Evolutionary conservation across 2,888 invertebrate genomes (phyloP).

Genomic region (Parasteatoda lunata): DNA sequence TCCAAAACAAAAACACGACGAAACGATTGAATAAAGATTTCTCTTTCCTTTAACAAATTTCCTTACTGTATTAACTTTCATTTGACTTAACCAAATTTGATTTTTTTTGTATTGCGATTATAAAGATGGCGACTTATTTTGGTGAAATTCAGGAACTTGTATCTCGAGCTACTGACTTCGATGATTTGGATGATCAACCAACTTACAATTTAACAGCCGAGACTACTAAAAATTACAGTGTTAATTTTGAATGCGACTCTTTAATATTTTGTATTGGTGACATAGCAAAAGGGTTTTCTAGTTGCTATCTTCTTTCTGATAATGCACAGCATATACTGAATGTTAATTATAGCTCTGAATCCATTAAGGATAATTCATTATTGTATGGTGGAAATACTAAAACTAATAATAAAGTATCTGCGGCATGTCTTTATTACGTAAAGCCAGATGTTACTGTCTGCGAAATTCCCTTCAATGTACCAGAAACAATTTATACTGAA

Average conservation of each 20-base stretch:
- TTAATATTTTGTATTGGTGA: constrained; percentile 38
- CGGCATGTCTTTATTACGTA: neutral
- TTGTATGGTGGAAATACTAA: neutral
- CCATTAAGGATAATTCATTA: neutral
- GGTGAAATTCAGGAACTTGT: constrained; percentile 41
- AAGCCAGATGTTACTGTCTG: constrained; percentile 19
- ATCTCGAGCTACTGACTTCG: constrained; percentile 52
- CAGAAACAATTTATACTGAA: constrained; percentile 20
- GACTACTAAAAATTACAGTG: neutral
- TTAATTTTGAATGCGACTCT: neutral
- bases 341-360: constrained; percentile 9
- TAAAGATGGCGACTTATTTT: constrained; percentile 54
- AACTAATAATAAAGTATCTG: neutral
- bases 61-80: too few species aligned
- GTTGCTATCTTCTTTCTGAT: constrained; percentile 18
- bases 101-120: too few species aligned
- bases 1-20: too few species aligned
- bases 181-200: constrained; percentile 34
- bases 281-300: constrained; percentile 21
- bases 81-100: too few species aligned
- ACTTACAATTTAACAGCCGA: constrained; percentile 1
- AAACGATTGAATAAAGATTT: too few species aligned
- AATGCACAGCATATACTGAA: neutral
- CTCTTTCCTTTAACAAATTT: too few species aligned
- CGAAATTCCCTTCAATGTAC: constrained; percentile 20